Conservation (phyloP, 2,113 vertebrate species). For the Bothrops jararaca region DNA sequence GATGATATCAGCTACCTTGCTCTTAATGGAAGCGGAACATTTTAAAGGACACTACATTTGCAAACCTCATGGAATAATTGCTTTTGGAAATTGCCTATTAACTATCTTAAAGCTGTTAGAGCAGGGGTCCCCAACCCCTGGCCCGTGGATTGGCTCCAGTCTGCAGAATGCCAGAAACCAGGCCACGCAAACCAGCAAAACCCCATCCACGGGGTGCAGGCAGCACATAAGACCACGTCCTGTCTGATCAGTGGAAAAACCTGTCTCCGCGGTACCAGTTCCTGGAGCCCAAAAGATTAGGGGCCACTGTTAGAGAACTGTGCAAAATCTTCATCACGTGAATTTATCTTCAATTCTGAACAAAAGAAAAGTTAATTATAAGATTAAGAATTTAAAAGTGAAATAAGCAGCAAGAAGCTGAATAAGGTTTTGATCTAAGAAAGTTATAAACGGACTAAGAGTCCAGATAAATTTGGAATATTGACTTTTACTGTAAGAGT, state of each 20-base stretch:
- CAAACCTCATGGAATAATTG: neutral
- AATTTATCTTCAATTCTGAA: neutral
- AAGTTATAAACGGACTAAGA: neutral
- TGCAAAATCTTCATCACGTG: neutral
- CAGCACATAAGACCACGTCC: too few relatives aligned
- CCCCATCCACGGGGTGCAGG: too few relatives aligned
- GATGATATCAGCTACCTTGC: neutral
- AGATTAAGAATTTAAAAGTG: neutral
- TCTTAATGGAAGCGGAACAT: neutral
- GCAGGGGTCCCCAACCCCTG: too few relatives aligned
- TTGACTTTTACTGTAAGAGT: neutral
- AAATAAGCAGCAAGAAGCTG: neutral
- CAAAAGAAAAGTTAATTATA: neutral
- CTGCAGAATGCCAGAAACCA: too few relatives aligned
- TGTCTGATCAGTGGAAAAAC: too few relatives aligned
- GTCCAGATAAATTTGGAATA: neutral
- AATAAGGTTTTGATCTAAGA: neutral
- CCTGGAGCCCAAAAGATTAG: too few relatives aligned
- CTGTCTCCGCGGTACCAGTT: too few relatives aligned
- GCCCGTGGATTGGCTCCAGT: too few relatives aligned
- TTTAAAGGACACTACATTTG: neutral
- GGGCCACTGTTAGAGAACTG: too few relatives aligned
- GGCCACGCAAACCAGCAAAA: too few relatives aligned
- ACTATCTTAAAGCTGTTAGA: neutral
- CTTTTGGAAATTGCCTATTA: neutral